phyloP scores from a whole-genome alignment of 2,888 invertebrate species.

The Leptura quadrifasciata region DNA sequence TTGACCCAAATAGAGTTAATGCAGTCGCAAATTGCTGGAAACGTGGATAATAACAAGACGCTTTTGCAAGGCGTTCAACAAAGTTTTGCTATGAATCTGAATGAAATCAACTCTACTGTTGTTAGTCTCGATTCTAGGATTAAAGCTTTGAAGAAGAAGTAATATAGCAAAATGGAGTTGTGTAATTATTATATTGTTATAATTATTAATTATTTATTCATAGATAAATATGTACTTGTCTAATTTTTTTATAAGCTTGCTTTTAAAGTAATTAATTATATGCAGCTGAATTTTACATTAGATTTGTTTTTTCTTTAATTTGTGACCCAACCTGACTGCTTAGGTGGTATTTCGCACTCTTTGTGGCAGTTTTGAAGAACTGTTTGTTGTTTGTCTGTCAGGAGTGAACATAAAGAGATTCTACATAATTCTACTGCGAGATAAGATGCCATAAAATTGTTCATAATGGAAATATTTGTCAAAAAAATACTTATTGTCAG shows the following conservation, averaged over 20 bases:
- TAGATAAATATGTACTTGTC: constrained; percentile 11
- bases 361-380: no score
- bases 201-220: constrained; percentile 31
- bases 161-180: constrained; percentile 46
- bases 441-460: no score
- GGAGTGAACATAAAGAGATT: no score
- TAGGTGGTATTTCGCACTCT: no score
- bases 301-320: neutral
- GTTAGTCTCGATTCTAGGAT: constrained; percentile 85
- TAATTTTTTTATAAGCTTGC: constrained; percentile 33
- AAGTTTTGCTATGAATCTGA: constrained; percentile 86
- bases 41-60: constrained; percentile 86
- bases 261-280: constrained; percentile 23
- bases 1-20: constrained; percentile 87
- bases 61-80: constrained; percentile 87
- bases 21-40: constrained; percentile 82
- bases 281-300: constrained; percentile 10
- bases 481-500: no score
- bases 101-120: constrained; percentile 86
- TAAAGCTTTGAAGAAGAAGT: constrained; percentile 77
- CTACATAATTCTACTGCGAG: no score
- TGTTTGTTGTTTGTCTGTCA: no score
- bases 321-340: no score
- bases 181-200: constrained; percentile 22
- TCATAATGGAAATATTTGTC: no score